These are phyloP conservation scores for Micromesistius poutassou DNA, from an alignment of 2,797 vertebrate species.

Conservation along the genomic window DNA sequence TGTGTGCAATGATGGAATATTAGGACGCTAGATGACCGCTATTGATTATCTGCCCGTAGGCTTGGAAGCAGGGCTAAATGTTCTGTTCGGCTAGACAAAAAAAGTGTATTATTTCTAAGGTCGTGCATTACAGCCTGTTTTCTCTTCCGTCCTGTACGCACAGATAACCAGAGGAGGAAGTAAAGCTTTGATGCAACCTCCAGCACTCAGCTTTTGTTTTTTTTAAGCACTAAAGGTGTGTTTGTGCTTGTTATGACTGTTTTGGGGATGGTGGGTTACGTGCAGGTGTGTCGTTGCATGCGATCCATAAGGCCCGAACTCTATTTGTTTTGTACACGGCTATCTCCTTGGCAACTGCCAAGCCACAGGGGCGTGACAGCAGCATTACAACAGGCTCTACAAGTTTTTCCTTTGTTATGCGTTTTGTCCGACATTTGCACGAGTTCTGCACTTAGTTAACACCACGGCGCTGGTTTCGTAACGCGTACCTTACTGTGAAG, in stretches of 20 bases:
- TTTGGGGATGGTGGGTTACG: constrained; percentile 47
- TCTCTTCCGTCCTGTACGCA: constrained; percentile 41
- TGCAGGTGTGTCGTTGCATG: constrained; percentile 56
- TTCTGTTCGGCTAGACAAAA: constrained; percentile 70
- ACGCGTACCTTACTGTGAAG: constrained; percentile 6
- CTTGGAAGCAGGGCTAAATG: constrained; percentile 68
- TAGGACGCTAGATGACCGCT: constrained; percentile 60
- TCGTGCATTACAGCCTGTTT: constrained; percentile 68
- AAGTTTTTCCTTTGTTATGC: constrained; percentile 26
- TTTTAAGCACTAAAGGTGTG: constrained; percentile 25
- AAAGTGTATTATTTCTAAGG: constrained; percentile 79
- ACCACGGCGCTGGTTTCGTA: not conserved
- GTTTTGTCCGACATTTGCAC: constrained; percentile 30
- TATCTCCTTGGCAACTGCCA: constrained; percentile 56
- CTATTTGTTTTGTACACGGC: constrained; percentile 45
- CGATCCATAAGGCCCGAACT: constrained; percentile 15
- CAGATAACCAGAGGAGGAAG: constrained; percentile 60
- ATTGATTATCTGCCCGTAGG: constrained; percentile 74
- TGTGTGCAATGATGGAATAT: constrained; percentile 10
- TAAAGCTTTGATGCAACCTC: constrained; percentile 9
- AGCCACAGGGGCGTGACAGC: constrained; percentile 47
- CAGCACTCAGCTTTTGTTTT: constrained; percentile 10
- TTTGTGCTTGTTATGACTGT: constrained; percentile 52
- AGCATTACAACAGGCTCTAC: constrained; percentile 41
- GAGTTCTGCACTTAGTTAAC: constrained; percentile 12